Evolutionary conservation across 2,888 invertebrate species (phyloP).

Genomic region (Carpatolechia fugitivella): DNA sequence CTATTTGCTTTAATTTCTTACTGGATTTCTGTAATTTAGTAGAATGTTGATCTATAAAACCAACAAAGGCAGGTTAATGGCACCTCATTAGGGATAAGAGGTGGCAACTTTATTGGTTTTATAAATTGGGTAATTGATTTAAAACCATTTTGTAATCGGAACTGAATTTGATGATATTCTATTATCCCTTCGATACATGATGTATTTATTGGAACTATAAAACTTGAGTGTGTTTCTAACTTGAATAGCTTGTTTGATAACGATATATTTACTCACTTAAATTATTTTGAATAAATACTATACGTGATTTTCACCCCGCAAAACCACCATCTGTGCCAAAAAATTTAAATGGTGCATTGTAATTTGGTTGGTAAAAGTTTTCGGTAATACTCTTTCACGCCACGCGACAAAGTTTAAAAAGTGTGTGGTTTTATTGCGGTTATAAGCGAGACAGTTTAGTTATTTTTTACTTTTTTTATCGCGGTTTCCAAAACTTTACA

Average conservation of each 20-base stretch:
- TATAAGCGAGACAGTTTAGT: too few relatives aligned
- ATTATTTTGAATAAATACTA: too few relatives aligned
- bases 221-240: conserved; percentile 26
- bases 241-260: too few relatives aligned
- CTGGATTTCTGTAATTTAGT: conserved; percentile 5
- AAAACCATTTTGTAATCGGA: conserved; percentile 54
- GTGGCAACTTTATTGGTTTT: conserved; percentile 57
- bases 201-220: conserved; percentile 52
- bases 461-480: too few relatives aligned
- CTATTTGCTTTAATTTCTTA: background rate
- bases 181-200: conserved; percentile 38
- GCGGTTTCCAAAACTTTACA: conserved; percentile 63
- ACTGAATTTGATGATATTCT: conserved; percentile 42
- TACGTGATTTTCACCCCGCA: too few relatives aligned
- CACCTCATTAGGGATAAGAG: conserved; percentile 55
- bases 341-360: conserved; percentile 40
- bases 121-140: conserved; percentile 59
- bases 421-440: conserved; percentile 69
- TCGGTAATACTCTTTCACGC: conserved; percentile 55
- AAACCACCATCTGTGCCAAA: conserved; percentile 48
- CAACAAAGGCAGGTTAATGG: conserved; percentile 48
- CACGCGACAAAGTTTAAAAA: conserved; percentile 59
- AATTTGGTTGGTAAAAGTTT: conserved; percentile 38
- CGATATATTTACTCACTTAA: too few relatives aligned
- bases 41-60: conserved; percentile 34